Conservation (phyloP, 2,113 vertebrate species). For the Eulacestoma nigropectus region DNA sequence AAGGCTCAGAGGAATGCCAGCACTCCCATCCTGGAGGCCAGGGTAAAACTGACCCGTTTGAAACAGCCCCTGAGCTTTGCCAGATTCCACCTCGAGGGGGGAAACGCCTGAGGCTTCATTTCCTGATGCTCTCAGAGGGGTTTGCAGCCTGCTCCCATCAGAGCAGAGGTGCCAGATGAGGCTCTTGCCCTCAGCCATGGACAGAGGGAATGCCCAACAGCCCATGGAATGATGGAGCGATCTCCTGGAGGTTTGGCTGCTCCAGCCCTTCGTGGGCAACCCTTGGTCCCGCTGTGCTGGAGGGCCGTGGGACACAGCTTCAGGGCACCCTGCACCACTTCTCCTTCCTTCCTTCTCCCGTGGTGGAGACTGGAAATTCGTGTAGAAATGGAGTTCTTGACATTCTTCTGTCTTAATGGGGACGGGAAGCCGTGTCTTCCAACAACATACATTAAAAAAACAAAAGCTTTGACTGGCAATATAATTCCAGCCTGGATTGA, state of each 20-base stretch:
- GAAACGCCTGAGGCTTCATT: not conserved
- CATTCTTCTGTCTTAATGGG: not conserved
- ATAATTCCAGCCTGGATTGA: not conserved
- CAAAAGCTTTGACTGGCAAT: not conserved
- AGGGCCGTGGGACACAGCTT: rapidly evolving
- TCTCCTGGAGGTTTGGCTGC: not conserved
- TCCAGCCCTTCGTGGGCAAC: rapidly evolving
- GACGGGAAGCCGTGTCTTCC: not conserved
- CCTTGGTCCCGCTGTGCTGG: rapidly evolving
- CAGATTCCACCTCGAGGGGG: not conserved
- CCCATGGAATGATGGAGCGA: rapidly evolving
- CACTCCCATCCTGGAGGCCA: not conserved
- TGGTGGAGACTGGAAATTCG: rapidly evolving
- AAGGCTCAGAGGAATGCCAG: not conserved
- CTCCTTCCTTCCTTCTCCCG: not conserved
- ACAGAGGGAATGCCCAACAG: not conserved
- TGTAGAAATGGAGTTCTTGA: not conserved
- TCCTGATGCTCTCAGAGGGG: not conserved
- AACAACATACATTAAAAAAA: not conserved
- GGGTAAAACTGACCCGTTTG: not conserved
- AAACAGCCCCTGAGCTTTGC: not conserved
- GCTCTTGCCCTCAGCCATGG: rapidly evolving
- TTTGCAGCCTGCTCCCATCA: not conserved
- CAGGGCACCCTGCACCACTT: rapidly evolving
- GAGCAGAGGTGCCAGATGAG: not conserved